phyloP scores from a whole-genome alignment of 2,113 vertebrate genomes.

The Axis porcinus region DNA sequence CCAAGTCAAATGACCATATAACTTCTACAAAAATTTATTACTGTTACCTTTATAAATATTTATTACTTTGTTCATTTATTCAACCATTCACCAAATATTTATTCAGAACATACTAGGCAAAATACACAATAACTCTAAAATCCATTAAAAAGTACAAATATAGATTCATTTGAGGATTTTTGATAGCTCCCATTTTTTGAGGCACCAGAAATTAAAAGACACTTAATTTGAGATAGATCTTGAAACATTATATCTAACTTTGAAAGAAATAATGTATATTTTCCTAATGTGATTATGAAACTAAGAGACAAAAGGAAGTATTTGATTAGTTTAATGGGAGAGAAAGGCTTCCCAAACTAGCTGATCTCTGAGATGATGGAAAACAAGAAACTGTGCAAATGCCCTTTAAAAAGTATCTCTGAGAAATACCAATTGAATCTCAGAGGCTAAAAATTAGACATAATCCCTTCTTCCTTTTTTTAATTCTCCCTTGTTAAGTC shows the following conservation, averaged over 20 bases:
- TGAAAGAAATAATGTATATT: not conserved
- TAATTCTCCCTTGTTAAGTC: not conserved
- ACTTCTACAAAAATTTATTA: not conserved
- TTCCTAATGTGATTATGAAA: not conserved
- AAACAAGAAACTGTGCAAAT: not conserved
- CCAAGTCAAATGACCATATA: not conserved
- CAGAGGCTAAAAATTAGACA: not conserved
- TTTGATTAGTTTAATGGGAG: not conserved
- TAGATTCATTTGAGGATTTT: not conserved
- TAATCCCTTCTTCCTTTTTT: not conserved
- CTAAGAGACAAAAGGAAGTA: not conserved
- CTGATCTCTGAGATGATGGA: not conserved
- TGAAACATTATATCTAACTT: not conserved
- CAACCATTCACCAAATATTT: not conserved
- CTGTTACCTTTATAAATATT: not conserved
- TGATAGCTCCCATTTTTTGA: not conserved
- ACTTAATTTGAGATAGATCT: not conserved
- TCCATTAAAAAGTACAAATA: not conserved
- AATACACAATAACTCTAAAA: not conserved
- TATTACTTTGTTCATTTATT: conserved; percentile 17
- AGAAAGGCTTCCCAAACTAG: not conserved
- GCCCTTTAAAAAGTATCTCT: not conserved
- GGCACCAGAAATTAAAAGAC: not conserved
- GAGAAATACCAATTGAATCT: not conserved
- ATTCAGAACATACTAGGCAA: not conserved